Evolutionary conservation across 2,888 invertebrate species (phyloP).

Genomic region (Embidobia sp.): DNA sequence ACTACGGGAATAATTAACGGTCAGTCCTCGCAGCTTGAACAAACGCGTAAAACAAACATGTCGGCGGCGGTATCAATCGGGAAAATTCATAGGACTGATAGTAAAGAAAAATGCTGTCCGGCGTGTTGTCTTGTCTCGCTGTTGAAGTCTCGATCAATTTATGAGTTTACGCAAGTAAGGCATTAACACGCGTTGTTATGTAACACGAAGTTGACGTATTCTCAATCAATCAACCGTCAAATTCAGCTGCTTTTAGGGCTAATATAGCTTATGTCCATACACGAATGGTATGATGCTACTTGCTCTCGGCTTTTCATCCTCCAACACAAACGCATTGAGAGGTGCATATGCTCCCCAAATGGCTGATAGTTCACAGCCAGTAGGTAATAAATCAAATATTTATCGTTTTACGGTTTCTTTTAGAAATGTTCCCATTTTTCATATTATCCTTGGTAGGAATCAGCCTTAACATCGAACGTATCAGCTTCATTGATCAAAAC

Average conservation of each 20-base stretch:
- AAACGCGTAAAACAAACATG: constrained; percentile 20
- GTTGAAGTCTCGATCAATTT: constrained; percentile 49
- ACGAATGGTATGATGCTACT: constrained; percentile 60
- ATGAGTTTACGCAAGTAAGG: constrained; percentile 66
- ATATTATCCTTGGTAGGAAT: background rate
- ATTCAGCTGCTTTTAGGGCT: constrained; percentile 73
- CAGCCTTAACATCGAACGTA: background rate
- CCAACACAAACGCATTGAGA: constrained; percentile 53
- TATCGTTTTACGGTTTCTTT: constrained; percentile 44
- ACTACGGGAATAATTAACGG: too few species aligned
- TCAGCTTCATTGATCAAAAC: constrained; percentile 3
- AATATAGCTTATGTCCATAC: constrained; percentile 54
- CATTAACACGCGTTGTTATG: constrained; percentile 74
- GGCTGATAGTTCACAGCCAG: constrained; percentile 53
- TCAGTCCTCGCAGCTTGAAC: too few species aligned
- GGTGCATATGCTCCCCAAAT: constrained; percentile 56
- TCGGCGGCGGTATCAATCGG: background rate
- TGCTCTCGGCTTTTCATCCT: constrained; percentile 56
- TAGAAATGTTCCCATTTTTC: constrained; percentile 8
- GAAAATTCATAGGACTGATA: constrained; percentile 1
- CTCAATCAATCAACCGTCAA: constrained; percentile 79
- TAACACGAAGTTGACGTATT: constrained; percentile 80
- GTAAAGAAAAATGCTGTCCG: constrained; percentile 34
- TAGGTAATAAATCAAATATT: constrained; percentile 55
- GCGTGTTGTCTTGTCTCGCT: constrained; percentile 29